These are phyloP conservation scores for Sparus aurata DNA, from an alignment of 2,797 vertebrate species.

Conservation along the genomic window DNA sequence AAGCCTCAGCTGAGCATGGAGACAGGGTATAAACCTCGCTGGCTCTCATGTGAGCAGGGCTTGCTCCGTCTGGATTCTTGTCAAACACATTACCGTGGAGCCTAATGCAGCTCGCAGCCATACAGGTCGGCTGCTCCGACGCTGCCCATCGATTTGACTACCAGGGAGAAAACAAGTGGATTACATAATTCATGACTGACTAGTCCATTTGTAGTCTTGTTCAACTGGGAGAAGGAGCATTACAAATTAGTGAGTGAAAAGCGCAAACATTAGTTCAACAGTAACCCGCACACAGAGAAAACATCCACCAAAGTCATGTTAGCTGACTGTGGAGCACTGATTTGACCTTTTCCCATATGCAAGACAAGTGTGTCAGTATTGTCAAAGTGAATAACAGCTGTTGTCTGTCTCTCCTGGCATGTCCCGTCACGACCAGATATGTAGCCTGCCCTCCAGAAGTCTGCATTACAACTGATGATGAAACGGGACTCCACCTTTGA, in stretches of 20 bases:
- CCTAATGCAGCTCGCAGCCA: conserved; percentile 63
- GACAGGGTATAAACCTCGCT: conserved; percentile 42
- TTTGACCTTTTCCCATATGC: not conserved
- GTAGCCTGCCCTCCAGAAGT: not conserved
- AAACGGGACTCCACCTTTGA: conserved; percentile 27
- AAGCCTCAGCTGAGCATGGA: conserved; percentile 61
- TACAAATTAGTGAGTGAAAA: not conserved
- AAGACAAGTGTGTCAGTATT: not conserved
- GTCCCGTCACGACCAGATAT: conserved; percentile 34
- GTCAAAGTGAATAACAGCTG: not conserved
- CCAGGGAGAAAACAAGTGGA: conserved; percentile 67
- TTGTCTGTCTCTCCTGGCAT: conserved; percentile 18
- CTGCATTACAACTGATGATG: not conserved
- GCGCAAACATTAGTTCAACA: not conserved
- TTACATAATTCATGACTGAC: conserved; percentile 80
- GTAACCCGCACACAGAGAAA: not conserved
- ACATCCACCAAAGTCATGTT: not conserved
- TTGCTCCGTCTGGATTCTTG: conserved; percentile 65
- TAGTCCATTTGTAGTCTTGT: conserved; percentile 53
- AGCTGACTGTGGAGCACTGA: not conserved
- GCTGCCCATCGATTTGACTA: conserved; percentile 69
- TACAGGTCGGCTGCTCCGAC: conserved; percentile 44
- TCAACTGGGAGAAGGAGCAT: conserved; percentile 16
- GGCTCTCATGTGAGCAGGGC: conserved; percentile 57
- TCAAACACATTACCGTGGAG: conserved; percentile 70